These are phyloP conservation scores for Sinotaia quadrata DNA, from an alignment of 2,888 invertebrate genomes.

Conservation along the genomic window DNA sequence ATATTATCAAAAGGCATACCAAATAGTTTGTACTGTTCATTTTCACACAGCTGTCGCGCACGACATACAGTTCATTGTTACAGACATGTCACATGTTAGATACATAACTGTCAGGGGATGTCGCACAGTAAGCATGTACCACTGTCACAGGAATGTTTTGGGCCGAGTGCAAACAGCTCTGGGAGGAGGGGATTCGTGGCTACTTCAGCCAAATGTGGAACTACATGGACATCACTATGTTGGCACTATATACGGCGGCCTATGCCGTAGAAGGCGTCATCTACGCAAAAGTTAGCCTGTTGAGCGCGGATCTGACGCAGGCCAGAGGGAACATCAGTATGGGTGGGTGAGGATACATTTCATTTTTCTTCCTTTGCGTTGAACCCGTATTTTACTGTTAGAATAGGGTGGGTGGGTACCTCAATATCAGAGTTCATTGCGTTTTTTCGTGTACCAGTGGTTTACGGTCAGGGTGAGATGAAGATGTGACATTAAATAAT, in stretches of 20 bases:
- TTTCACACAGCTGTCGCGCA: too few relatives aligned
- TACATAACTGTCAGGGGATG: too few relatives aligned
- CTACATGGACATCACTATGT: conserved; percentile 54
- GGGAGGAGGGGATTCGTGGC: conserved; percentile 46
- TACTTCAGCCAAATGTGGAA: conserved; percentile 55
- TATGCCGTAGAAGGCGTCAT: conserved; percentile 47
- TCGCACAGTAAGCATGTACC: not conserved
- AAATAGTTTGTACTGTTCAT: too few relatives aligned
- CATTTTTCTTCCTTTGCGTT: not conserved
- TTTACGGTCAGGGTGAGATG: too few relatives aligned
- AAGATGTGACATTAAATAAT: too few relatives aligned
- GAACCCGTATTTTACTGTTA: not conserved
- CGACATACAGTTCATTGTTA: too few relatives aligned
- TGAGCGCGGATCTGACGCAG: not conserved
- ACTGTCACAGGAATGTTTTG: conserved; percentile 54
- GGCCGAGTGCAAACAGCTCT: conserved; percentile 57
- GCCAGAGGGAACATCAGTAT: conserved; percentile 9
- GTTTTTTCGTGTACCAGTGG: too few relatives aligned
- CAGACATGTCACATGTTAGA: too few relatives aligned
- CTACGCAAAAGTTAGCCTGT: conserved; percentile 36
- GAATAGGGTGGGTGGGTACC: too few relatives aligned
- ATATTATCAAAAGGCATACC: too few relatives aligned
- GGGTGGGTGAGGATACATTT: conserved; percentile 27
- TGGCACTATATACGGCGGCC: conserved; percentile 49
- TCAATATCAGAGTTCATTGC: too few relatives aligned